Conservation (phyloP, 2,888 invertebrate species). For the Nemapogon koenigi region DNA sequence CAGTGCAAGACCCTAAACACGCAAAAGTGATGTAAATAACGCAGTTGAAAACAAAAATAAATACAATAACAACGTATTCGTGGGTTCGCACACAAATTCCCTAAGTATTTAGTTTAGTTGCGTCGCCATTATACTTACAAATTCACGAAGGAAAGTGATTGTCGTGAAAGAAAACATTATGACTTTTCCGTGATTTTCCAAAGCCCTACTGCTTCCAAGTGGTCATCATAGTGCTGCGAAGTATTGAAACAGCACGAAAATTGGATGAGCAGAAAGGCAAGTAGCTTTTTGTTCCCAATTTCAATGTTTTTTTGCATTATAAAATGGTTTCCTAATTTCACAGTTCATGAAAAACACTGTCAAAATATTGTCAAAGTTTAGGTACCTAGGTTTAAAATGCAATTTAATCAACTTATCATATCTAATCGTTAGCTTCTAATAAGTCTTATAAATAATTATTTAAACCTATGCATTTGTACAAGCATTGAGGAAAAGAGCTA, state of each 20-base stretch:
- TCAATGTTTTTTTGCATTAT: background rate
- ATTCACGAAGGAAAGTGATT: no score
- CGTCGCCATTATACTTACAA: no score
- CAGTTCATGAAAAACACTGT: no score
- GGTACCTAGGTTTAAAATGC: no score
- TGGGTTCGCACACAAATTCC: no score
- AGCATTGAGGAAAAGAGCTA: no score
- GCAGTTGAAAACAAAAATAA: constrained; percentile 1
- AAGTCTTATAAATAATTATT: no score
- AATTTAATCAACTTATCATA: no score
- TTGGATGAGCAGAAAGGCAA: constrained; percentile 63
- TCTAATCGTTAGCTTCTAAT: no score
- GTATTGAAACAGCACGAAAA: constrained; percentile 44
- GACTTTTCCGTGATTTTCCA: constrained; percentile 4
- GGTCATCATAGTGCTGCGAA: constrained; percentile 40
- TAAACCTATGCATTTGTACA: no score
- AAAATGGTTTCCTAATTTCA: background rate
- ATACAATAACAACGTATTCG: background rate
- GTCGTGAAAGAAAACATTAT: constrained; percentile 3
- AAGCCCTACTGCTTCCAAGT: constrained; percentile 19
- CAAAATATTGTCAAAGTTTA: no score
- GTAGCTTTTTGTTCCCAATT: constrained; percentile 23
- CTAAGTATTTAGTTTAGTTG: no score
- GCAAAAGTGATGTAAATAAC: constrained; percentile 55
- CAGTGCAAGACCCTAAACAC: constrained; percentile 57